Evolutionary conservation across 2,888 invertebrate genomes (phyloP).

Genomic region (Neelides folsomi): DNA sequence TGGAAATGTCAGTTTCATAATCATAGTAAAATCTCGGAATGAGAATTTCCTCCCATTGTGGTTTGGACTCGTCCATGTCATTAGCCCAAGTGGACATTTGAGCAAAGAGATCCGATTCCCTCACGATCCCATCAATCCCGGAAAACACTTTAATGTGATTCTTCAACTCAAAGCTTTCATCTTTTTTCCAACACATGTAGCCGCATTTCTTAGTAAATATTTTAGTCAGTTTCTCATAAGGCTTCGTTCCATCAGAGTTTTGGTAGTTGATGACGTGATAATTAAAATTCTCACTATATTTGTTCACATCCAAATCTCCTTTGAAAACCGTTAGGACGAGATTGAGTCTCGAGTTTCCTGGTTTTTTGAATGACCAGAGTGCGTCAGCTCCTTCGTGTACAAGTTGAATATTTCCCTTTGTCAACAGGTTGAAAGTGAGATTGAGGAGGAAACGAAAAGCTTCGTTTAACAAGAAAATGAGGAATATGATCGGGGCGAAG

Average conservation of each 20-base stretch:
- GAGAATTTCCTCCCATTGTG: conserved; percentile 29
- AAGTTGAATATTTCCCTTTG: conserved; percentile 8
- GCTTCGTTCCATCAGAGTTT: conserved; percentile 11
- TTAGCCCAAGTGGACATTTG: conserved; percentile 13
- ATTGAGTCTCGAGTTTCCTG: conserved; percentile 22
- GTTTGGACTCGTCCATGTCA: conserved; percentile 23
- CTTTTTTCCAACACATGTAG: conserved; percentile 20
- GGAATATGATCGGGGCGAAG: conserved; percentile 13
- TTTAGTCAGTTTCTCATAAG: conserved; percentile 24
- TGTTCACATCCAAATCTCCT: conserved; percentile 12
- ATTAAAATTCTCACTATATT: conserved; percentile 13
- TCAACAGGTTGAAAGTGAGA: conserved; percentile 7
- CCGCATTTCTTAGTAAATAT: conserved; percentile 18
- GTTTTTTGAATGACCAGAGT: conserved; percentile 22
- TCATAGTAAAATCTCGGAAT: conserved; percentile 19
- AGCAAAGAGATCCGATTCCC: conserved; percentile 15
- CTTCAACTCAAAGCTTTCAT: conserved; percentile 19
- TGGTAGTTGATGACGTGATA: conserved; percentile 15
- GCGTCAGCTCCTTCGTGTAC: conserved; percentile 21
- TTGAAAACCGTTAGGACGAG: conserved; percentile 15
- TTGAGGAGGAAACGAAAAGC: conserved; percentile 14
- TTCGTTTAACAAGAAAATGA: conserved; percentile 18
- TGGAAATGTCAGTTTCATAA: conserved; percentile 4
- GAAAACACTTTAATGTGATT: conserved; percentile 19
- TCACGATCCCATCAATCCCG: conserved; percentile 7